Percentiles rank a stretch among this genome's conserved stretches.
phyloP scores from a whole-genome alignment of 1,140 invertebrate species.

The Drosophila kurseongensis region DNA sequence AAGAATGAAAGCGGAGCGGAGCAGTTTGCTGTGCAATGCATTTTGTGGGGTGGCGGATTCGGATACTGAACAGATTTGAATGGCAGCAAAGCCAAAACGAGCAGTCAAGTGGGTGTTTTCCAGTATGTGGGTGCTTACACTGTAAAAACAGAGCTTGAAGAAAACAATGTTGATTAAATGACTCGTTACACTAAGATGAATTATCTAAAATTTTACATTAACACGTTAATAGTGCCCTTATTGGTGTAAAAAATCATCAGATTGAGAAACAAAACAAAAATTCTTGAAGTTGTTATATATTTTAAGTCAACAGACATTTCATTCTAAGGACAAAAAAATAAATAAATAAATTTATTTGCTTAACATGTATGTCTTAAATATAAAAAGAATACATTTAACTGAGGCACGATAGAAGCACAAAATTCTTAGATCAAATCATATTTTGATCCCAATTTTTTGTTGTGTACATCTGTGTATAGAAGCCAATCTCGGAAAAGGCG shows the following conservation, averaged over 20 bases:
- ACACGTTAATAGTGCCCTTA: no score
- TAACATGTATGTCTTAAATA: no score
- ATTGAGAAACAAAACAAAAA: no score
- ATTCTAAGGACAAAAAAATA: no score
- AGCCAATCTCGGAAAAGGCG: constrained; percentile 21
- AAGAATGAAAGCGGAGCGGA: constrained; percentile 36
- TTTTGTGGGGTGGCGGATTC: constrained; percentile 42
- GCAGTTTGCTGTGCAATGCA: constrained; percentile 42
- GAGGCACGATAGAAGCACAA: no score
- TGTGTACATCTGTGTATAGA: neutral
- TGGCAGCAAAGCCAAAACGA: constrained; percentile 56
- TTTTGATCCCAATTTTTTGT: neutral
- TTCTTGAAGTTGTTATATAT: no score
- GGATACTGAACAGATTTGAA: constrained; percentile 47
- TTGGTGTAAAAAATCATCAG: no score
- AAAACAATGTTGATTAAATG: neutral
- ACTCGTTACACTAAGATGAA: no score
- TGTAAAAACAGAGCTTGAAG: neutral
- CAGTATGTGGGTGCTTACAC: constrained; percentile 16
- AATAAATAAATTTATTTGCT: no score
- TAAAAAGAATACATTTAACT: no score
- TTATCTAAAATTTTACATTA: no score
- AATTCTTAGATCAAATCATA: neutral
- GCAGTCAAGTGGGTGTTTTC: constrained; percentile 57
- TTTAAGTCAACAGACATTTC: no score